phyloP scores from a whole-genome alignment of 1,140 invertebrate genomes.

The Ceratosolen solmsi region DNA sequence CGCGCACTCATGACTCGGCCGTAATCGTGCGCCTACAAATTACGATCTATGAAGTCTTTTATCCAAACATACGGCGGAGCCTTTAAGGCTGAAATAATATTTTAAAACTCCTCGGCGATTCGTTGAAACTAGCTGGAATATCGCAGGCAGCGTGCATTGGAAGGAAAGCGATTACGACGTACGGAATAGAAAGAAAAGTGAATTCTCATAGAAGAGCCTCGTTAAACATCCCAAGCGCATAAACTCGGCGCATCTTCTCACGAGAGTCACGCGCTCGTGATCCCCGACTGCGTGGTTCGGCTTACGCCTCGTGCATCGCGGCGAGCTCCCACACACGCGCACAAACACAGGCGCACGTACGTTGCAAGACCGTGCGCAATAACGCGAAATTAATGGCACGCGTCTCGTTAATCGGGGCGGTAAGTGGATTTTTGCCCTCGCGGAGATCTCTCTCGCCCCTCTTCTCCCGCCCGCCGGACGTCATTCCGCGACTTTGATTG shows the following conservation, averaged over 20 bases:
- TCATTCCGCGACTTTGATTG: slow-evolving; percentile 40
- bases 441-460: too few relatives aligned
- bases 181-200: slow-evolving; percentile 1
- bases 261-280: slow-evolving; percentile 42
- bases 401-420: slow-evolving; percentile 46
- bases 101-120: not conserved
- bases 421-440: slow-evolving; percentile 47
- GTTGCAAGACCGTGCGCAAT: slow-evolving; percentile 26
- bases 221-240: not conserved
- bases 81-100: not conserved
- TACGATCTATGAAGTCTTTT: not conserved
- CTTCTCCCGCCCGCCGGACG: not conserved
- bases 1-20: not conserved
- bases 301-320: not conserved
- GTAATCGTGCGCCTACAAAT: not conserved
- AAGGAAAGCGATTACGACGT: not conserved
- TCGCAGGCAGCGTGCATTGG: not conserved
- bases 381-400: slow-evolving; percentile 50
- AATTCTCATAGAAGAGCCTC: not conserved
- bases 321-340: not conserved
- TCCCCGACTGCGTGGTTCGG: not conserved
- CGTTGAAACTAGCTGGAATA: not conserved
- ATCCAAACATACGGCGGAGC: not conserved
- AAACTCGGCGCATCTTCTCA: slow-evolving; percentile 29
- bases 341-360: too few relatives aligned